Evolutionary conservation across 1,140 invertebrate species (phyloP).

Genomic region (Orius insidiosus): DNA sequence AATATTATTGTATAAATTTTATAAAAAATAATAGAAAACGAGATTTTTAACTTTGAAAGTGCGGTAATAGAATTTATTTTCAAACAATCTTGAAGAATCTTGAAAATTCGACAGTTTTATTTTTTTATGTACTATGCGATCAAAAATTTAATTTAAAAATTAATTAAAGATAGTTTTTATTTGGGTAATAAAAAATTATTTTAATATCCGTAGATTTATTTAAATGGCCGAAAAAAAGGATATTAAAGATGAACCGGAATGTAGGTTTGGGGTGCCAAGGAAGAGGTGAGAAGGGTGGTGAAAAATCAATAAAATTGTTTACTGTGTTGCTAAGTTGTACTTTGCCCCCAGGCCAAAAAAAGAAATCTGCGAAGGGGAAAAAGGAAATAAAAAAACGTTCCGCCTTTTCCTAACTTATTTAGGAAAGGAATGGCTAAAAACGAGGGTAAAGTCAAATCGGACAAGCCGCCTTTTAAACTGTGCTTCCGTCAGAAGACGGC

Average conservation of each 20-base stretch:
- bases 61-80: too few relatives aligned
- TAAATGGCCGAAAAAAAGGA: slow-evolving; percentile 2
- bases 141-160: too few relatives aligned
- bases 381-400: not conserved
- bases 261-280: not conserved
- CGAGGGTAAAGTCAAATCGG: not conserved
- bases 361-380: not conserved
- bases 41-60: too few relatives aligned
- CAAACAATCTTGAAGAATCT: too few relatives aligned
- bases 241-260: not conserved
- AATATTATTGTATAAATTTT: too few relatives aligned
- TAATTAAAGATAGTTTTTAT: too few relatives aligned
- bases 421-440: slow-evolving; percentile 9
- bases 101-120: too few relatives aligned
- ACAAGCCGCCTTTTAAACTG: slow-evolving; percentile 17
- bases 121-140: too few relatives aligned
- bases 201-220: too few relatives aligned
- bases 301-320: slow-evolving; percentile 9
- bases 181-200: too few relatives aligned
- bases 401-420: slow-evolving; percentile 1
- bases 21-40: too few relatives aligned
- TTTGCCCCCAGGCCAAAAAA: not conserved
- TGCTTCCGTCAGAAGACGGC: slow-evolving; percentile 17
- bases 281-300: not conserved
- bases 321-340: slow-evolving; percentile 6